Evolutionary conservation across 2,888 invertebrate genomes (phyloP).

Genomic region (Rhingia rostrata): DNA sequence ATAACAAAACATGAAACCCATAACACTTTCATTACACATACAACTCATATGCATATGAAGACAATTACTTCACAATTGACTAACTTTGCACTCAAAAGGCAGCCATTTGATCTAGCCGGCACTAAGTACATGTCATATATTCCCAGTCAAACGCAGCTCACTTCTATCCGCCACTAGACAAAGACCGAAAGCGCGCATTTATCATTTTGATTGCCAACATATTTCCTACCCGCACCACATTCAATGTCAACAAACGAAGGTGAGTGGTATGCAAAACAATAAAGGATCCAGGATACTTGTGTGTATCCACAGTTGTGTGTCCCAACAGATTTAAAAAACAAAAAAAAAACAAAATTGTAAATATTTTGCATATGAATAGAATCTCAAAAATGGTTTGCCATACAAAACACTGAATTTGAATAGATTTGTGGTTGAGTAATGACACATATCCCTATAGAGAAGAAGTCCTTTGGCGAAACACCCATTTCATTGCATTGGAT

Average conservation of each 20-base stretch:
- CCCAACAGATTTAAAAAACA: conserved; percentile 30
- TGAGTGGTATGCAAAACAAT: conserved; percentile 60
- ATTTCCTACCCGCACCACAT: conserved; percentile 51
- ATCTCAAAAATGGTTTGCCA: conserved; percentile 52
- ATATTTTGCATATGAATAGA: conserved; percentile 73
- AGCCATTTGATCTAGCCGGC: conserved; percentile 61
- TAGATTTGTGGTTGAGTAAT: conserved; percentile 72
- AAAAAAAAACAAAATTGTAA: conserved; percentile 27
- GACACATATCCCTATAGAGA: conserved; percentile 18
- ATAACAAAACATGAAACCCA: conserved; percentile 29
- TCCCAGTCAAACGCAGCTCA: conserved; percentile 42
- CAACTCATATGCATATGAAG: conserved; percentile 15
- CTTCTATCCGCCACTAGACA: conserved; percentile 31
- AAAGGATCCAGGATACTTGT: conserved; percentile 18
- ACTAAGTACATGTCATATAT: conserved; percentile 64
- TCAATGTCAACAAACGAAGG: conserved; percentile 65
- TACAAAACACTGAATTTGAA: conserved; percentile 47
- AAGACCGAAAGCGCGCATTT: conserved; percentile 55
- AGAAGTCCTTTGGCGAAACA: conserved; percentile 33
- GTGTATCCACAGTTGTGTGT: conserved; percentile 20
- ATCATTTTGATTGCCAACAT: conserved; percentile 72
- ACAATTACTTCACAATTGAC: conserved; percentile 73
- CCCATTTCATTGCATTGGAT: conserved; percentile 41
- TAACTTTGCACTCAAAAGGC: conserved; percentile 55
- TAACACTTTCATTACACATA: conserved; percentile 15